Percentiles rank a stretch among this genome's conserved stretches.
Conservation (phyloP, 2,113 vertebrate genomes). For the Galeopterus variegatus region DNA sequence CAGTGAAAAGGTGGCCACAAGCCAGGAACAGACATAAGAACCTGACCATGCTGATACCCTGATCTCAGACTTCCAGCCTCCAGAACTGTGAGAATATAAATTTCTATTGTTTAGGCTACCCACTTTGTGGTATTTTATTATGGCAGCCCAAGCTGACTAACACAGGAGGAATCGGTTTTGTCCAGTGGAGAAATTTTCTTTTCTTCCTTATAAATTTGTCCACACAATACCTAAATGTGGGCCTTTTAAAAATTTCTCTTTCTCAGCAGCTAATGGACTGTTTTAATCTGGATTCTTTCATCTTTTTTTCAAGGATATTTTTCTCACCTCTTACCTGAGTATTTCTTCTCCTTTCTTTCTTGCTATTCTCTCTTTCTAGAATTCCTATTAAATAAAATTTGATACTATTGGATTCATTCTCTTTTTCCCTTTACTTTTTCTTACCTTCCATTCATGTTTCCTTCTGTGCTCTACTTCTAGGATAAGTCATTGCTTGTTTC, state of each 20-base stretch:
- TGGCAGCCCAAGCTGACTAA: not conserved
- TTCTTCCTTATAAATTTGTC: constrained; percentile 15
- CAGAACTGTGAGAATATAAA: not conserved
- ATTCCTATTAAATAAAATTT: not conserved
- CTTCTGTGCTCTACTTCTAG: not conserved
- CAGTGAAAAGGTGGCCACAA: not conserved
- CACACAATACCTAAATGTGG: not conserved
- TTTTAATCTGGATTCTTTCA: not conserved
- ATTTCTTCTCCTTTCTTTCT: not conserved
- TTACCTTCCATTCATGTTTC: not conserved
- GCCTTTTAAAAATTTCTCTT: constrained; percentile 40
- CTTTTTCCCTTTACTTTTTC: not conserved
- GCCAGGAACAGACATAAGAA: not conserved
- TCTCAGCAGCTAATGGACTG: not conserved
- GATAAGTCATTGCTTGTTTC: constrained; percentile 19
- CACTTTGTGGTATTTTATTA: not conserved
- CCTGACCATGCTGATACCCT: not conserved
- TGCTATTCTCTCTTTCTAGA: not conserved
- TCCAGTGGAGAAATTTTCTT: not conserved
- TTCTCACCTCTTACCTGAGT: not conserved
- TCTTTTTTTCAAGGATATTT: not conserved
- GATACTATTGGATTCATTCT: not conserved
- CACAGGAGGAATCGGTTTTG: not conserved
- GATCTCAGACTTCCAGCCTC: not conserved
- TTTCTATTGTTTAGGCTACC: not conserved